These are phyloP conservation scores for Sciurus carolinensis DNA, from an alignment of 2,797 vertebrate species.

Conservation along the genomic window DNA sequence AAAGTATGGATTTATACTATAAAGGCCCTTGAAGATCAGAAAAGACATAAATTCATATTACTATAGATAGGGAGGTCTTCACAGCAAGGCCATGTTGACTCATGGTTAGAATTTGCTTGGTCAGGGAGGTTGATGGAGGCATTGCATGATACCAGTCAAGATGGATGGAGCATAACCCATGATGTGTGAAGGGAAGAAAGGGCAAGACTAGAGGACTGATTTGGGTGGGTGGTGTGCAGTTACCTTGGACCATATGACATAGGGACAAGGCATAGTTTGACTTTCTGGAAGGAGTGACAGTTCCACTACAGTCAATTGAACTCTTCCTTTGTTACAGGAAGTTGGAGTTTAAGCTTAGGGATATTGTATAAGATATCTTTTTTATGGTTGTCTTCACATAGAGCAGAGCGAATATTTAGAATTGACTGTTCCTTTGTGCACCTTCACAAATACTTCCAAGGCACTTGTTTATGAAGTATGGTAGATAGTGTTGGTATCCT, in stretches of 20 bases:
- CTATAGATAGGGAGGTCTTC: background rate
- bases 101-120: background rate
- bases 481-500: background rate
- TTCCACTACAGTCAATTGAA: background rate
- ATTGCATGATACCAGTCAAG: background rate
- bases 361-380: background rate
- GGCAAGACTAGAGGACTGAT: background rate
- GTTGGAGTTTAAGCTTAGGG: background rate
- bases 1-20: background rate
- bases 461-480: background rate
- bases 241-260: background rate
- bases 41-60: background rate
- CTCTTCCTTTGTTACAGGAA: background rate
- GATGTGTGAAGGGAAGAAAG: background rate
- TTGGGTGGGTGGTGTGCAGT: background rate
- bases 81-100: background rate
- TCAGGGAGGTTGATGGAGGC: background rate
- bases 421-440: background rate
- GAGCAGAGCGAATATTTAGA: background rate
- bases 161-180: background rate
- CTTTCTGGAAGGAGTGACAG: background rate
- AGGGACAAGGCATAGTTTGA: background rate
- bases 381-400: background rate
- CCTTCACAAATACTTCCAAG: background rate
- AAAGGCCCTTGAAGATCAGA: background rate